Evolutionary conservation across 2,888 invertebrate genomes (phyloP).

Genomic region (Helicoverpa assulta): DNA sequence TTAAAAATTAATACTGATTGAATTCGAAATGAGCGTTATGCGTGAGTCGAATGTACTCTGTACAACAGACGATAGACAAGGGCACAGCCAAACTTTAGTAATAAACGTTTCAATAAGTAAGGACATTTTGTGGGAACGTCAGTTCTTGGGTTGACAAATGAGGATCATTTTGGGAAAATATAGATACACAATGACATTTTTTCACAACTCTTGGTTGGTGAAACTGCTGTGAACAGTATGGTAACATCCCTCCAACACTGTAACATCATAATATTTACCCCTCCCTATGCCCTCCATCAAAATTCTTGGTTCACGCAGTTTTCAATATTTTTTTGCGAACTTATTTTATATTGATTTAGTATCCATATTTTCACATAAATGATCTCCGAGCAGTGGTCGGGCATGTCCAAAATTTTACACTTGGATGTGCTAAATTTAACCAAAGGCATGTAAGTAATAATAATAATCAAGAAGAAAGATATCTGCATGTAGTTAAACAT

Average conservation of each 20-base stretch:
- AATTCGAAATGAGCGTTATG: slow-evolving; percentile 33
- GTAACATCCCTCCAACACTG: background rate
- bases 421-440: too few relatives aligned
- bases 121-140: slow-evolving; percentile 15
- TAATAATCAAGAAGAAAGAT: too few relatives aligned
- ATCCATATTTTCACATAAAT: slow-evolving; percentile 28
- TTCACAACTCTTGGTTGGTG: background rate
- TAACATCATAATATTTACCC: background rate
- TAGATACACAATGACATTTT: background rate
- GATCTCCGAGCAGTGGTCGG: background rate
- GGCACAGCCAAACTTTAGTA: slow-evolving; percentile 50
- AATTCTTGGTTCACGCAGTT: background rate
- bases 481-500: too few relatives aligned
- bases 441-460: too few relatives aligned
- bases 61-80: slow-evolving; percentile 34
- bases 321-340: background rate
- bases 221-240: background rate
- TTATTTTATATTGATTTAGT: background rate
- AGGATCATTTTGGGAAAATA: background rate
- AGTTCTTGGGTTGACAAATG: slow-evolving; percentile 11
- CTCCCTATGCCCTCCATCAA: background rate
- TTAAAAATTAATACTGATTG: slow-evolving; percentile 47
- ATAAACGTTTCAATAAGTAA: background rate
- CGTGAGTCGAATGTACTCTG: slow-evolving; percentile 13
- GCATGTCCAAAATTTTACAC: background rate